Percentiles rank a stretch among this genome's conserved stretches.
These are phyloP conservation scores for Ptychoptera contaminata DNA, from an alignment of 2,888 invertebrate species.

Conservation along the genomic window DNA sequence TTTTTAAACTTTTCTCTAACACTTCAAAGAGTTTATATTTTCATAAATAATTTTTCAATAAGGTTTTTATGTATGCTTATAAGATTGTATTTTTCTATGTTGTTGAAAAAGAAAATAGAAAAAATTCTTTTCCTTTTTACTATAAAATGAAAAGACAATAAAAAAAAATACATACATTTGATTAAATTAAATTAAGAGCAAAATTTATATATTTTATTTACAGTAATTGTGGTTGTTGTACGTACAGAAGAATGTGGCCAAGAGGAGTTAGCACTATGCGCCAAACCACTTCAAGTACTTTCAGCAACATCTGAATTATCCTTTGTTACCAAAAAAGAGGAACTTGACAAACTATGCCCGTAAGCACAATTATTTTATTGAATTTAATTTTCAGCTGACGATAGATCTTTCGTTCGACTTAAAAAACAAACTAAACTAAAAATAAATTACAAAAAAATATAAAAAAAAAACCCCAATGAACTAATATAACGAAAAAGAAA, in stretches of 20 bases:
- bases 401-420: neutral
- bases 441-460: neutral
- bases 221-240: slow-evolving; percentile 6
- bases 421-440: neutral
- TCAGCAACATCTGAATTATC: slow-evolving; percentile 56
- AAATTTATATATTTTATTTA: neutral
- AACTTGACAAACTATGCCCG: slow-evolving; percentile 63
- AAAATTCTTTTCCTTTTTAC: no score
- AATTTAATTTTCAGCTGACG: neutral
- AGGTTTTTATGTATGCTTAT: no score
- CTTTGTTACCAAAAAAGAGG: slow-evolving; percentile 52
- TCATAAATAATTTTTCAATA: no score
- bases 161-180: no score
- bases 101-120: no score
- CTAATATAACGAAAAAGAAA: no score
- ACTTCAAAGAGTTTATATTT: no score
- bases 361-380: slow-evolving; percentile 37
- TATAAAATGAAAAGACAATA: no score
- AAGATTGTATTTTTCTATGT: no score
- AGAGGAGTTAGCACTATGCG: slow-evolving; percentile 56
- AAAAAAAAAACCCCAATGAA: neutral
- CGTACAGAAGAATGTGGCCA: slow-evolving; percentile 38
- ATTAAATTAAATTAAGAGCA: no score
- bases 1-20: no score
- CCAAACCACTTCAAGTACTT: slow-evolving; percentile 56